Percentiles rank a stretch among this genome's conserved stretches.
phyloP scores from a whole-genome alignment of 2,797 vertebrate genomes.

The Lindbergichthys nudifrons region DNA sequence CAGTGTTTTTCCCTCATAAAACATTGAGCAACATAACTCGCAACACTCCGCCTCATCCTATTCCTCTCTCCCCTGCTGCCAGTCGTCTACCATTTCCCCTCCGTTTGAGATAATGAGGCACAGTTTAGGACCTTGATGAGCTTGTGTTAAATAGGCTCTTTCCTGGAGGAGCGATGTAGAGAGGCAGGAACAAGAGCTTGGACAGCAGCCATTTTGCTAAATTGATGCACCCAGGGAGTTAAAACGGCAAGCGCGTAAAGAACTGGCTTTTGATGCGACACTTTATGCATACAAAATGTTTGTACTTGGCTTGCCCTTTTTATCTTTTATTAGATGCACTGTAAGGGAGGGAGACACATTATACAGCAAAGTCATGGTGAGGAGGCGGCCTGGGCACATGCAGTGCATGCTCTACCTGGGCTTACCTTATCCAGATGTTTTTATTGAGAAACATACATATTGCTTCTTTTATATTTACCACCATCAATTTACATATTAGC shows the following conservation, averaged over 20 bases:
- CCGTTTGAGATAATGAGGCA: slow-evolving; percentile 32
- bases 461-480: neutral
- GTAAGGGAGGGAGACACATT: too few species aligned
- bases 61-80: neutral
- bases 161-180: slow-evolving; percentile 33
- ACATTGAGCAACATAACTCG: slow-evolving; percentile 29
- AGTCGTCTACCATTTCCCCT: neutral
- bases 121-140: slow-evolving; percentile 11
- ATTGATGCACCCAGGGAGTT: slow-evolving; percentile 28
- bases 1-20: slow-evolving; percentile 34
- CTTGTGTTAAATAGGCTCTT: slow-evolving; percentile 32
- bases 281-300: neutral
- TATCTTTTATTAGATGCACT: too few species aligned
- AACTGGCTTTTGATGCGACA: slow-evolving; percentile 2
- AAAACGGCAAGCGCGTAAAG: slow-evolving; percentile 2
- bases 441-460: neutral
- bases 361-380: too few species aligned
- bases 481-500: too few species aligned
- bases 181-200: slow-evolving; percentile 27
- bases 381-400: too few species aligned
- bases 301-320: neutral
- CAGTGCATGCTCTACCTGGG: too few species aligned
- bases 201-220: slow-evolving; percentile 46
- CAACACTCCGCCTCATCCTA: neutral
- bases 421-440: neutral